Percentiles rank a stretch among this genome's conserved stretches.
Conservation (phyloP, 2,888 invertebrate genomes). For the Drosophila pseudotakahashii region DNA sequence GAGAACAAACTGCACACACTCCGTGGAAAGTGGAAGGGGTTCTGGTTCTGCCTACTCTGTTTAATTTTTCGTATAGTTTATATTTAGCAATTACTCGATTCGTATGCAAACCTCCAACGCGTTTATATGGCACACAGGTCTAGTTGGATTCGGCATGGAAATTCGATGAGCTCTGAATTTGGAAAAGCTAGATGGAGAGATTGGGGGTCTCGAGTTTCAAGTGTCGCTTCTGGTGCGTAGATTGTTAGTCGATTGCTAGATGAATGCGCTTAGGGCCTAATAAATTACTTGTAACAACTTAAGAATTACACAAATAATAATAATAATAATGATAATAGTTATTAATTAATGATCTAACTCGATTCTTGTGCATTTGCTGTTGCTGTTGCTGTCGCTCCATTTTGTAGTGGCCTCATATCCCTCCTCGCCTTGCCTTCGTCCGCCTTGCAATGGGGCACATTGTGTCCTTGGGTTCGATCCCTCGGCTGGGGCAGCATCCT, state of each 20-base stretch:
- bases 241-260: constrained; percentile 52
- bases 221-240: constrained; percentile 30
- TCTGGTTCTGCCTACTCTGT: constrained; percentile 54
- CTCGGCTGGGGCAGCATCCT: constrained; percentile 51
- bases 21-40: constrained; percentile 27
- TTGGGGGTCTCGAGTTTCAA: constrained; percentile 33
- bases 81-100: constrained; percentile 27
- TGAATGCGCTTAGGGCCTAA: constrained; percentile 64
- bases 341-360: constrained; percentile 60
- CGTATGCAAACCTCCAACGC: constrained; percentile 57
- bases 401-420: neutral
- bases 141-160: constrained; percentile 68
- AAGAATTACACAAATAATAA: constrained; percentile 69
- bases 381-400: constrained; percentile 16
- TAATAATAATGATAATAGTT: constrained; percentile 60
- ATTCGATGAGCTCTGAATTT: constrained; percentile 43
- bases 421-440: neutral
- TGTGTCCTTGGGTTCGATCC: constrained; percentile 10
- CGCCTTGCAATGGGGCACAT: constrained; percentile 16
- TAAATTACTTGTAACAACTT: constrained; percentile 73
- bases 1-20: constrained; percentile 47
- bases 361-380: constrained; percentile 46
- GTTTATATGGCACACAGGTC: constrained; percentile 75
- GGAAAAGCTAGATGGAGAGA: constrained; percentile 48
- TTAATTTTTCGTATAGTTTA: constrained; percentile 24